Conservation (phyloP, 2,113 vertebrate species). For the Gopherus flavomarginatus region DNA sequence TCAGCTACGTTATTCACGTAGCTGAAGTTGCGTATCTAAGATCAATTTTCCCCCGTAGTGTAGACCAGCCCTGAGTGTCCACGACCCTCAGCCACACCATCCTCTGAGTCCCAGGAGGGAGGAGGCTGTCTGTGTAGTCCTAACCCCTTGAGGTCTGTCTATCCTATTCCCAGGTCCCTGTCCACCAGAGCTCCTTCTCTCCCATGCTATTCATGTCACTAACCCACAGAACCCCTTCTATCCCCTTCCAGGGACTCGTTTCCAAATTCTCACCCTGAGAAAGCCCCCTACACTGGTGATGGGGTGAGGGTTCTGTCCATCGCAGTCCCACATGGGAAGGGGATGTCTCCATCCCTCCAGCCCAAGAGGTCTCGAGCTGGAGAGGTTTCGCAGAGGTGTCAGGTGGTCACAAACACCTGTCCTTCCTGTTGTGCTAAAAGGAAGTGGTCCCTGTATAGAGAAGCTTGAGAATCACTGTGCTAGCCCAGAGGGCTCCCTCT, state of each 20-base stretch:
- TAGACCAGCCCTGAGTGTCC: background rate
- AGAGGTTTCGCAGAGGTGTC: background rate
- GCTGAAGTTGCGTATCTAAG: too few species aligned
- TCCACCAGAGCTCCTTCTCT: background rate
- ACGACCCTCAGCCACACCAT: background rate
- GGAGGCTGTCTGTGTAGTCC: background rate
- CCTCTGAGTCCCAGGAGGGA: background rate
- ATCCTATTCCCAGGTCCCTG: rapidly evolving
- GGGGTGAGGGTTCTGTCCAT: background rate
- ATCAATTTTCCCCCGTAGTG: too few species aligned
- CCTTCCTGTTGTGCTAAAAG: background rate
- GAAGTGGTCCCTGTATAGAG: background rate
- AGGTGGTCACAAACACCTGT: background rate
- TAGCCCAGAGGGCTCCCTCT: background rate
- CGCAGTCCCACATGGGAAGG: background rate
- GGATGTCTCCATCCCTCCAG: background rate
- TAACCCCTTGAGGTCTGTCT: background rate
- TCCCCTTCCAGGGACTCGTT: rapidly evolving
- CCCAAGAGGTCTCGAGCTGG: background rate
- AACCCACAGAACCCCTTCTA: background rate
- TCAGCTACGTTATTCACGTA: too few species aligned
- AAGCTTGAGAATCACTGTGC: background rate
- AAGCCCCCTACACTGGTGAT: background rate
- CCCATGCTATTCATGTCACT: background rate
- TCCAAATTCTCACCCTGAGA: background rate